phyloP scores from a whole-genome alignment of 2,888 invertebrate genomes.

The Andrena bucephala region DNA sequence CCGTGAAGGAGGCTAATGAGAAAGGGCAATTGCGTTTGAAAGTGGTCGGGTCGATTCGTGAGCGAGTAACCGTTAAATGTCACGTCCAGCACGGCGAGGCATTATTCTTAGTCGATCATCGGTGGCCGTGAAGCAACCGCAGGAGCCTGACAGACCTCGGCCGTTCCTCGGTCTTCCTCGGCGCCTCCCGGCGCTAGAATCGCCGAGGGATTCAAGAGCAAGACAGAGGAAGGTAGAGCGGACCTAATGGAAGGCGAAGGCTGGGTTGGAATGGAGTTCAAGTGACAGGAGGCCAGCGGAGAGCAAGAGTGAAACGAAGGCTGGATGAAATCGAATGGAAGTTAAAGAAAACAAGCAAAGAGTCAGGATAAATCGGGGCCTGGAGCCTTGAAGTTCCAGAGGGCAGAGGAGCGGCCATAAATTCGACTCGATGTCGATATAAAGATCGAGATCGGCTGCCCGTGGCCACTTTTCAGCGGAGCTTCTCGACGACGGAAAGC shows the following conservation, averaged over 20 bases:
- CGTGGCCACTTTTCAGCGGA: slow-evolving; percentile 7
- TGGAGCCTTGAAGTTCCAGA: not conserved
- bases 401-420: not conserved
- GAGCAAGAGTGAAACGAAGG: slow-evolving; percentile 3
- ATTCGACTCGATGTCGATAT: not conserved
- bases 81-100: slow-evolving; percentile 46
- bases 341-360: not conserved
- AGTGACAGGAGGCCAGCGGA: not conserved
- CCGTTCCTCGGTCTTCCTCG: not conserved
- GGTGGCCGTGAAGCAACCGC: slow-evolving; percentile 4
- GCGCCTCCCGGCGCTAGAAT: not conserved
- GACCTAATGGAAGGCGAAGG: not conserved
- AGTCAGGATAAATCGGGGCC: not conserved
- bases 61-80: slow-evolving; percentile 69
- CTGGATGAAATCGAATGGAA: not conserved
- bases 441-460: not conserved
- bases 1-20: slow-evolving; percentile 69
- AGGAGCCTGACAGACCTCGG: not conserved
- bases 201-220: not conserved
- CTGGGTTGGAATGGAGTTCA: not conserved
- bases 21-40: slow-evolving; percentile 67
- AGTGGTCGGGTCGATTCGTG: slow-evolving; percentile 53
- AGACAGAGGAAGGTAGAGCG: not conserved
- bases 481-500: slow-evolving; percentile 2
- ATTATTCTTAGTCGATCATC: slow-evolving; percentile 65